Evolutionary conservation across 2,888 invertebrate species (phyloP).

Genomic region (Orthosia incerta): DNA sequence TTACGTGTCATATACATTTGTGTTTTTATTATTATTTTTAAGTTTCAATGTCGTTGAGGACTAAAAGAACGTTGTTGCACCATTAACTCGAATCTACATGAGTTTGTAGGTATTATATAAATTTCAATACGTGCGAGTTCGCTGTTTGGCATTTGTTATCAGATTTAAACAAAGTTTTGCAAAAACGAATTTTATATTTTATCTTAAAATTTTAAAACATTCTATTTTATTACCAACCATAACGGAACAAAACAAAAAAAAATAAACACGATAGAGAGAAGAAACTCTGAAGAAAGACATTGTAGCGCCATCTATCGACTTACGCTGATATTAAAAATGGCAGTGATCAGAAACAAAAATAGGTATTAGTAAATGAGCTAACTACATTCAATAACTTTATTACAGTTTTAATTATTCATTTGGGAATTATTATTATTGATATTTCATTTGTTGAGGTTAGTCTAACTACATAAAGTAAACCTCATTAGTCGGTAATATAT

Average conservation of each 20-base stretch:
- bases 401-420: background rate
- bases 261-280: background rate
- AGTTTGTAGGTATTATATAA: conserved; percentile 33
- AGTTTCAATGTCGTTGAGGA: conserved; percentile 73
- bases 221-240: background rate
- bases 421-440: background rate
- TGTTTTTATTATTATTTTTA: conserved; percentile 63
- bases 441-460: too few species aligned
- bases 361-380: background rate
- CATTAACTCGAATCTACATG: conserved; percentile 22
- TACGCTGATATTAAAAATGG: conserved; percentile 15
- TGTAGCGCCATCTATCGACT: conserved; percentile 55
- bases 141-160: background rate
- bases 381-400: accelerated
- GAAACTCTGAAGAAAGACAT: background rate
- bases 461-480: background rate
- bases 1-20: conserved; percentile 48
- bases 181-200: background rate
- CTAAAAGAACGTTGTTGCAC: conserved; percentile 65
- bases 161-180: background rate
- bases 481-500: background rate
- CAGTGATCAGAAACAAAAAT: background rate
- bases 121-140: conserved; percentile 9
- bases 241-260: background rate
- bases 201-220: background rate